phyloP scores from a whole-genome alignment of 2,797 vertebrate genomes.

The Phoebastria nigripes region DNA sequence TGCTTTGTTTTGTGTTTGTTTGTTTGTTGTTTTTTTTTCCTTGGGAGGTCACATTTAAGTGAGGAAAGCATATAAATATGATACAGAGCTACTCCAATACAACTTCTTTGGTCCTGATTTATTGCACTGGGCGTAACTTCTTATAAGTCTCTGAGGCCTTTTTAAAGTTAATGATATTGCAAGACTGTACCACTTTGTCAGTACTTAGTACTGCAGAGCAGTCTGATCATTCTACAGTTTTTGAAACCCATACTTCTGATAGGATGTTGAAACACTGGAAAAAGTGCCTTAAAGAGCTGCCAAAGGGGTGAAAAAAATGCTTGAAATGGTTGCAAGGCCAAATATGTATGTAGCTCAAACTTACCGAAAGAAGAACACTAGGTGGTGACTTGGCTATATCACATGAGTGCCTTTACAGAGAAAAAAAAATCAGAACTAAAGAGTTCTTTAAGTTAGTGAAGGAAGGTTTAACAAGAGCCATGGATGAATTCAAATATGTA shows the following conservation, averaged over 20 bases:
- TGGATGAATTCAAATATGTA: neutral
- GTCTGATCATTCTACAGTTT: rapidly evolving
- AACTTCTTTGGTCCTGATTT: neutral
- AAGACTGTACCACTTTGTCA: neutral
- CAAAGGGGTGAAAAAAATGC: neutral
- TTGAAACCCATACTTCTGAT: neutral
- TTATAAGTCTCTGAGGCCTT: neutral
- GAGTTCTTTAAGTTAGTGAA: neutral
- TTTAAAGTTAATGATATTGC: neutral
- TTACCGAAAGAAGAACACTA: neutral
- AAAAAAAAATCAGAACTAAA: neutral
- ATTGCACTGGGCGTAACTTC: neutral
- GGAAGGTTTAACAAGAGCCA: neutral
- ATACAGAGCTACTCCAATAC: neutral
- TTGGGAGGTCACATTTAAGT: neutral
- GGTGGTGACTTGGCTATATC: neutral
- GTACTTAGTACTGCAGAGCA: neutral
- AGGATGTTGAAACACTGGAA: neutral
- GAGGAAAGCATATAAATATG: neutral
- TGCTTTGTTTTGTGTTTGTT: neutral
- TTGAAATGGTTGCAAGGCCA: neutral
- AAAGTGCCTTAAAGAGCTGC: neutral
- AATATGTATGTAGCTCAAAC: neutral
- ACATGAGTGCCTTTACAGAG: neutral
- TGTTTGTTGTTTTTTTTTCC: too few relatives aligned